Evolutionary conservation across 2,797 vertebrate species (phyloP), one percentile per base, ranked within the genome.

Genomic region (Melanotaenia nigrans): DNA sequence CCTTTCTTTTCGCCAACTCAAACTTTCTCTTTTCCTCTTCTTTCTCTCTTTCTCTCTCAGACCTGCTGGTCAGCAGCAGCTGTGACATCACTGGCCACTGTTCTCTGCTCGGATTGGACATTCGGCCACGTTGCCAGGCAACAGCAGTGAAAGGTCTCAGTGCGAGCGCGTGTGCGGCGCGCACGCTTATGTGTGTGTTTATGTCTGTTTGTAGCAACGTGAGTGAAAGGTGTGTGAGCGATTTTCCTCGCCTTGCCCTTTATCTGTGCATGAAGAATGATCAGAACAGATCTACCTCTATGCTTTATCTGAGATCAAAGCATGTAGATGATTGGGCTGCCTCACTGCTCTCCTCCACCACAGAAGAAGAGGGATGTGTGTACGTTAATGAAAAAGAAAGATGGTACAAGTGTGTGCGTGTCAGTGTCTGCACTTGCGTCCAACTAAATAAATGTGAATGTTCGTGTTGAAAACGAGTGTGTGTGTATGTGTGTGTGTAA

Each of bases 71-170:
- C 94, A 95, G 94, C 93, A 92, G 87, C 88, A 91, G 85, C 91
- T 89, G 93, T 95, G 93, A 95, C 93, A 94, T 95, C 94, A 95
- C 93, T 78, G 93, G 93, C 92, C 93, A 93, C 92, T 91, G 91
- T 89, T 92, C 93, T 92, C 88, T 57, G 40, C 92, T 87, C 74
- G 88, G 92, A 95, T 95, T 95, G 94, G 94, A 93, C 93, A 94
- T 77, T 93, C 73, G 92, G 90, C 88, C 90, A 90, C 86, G 94
- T 95, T 95, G 94, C 94, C 93, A 93, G 91, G 94, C 94, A 95
- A 95, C 94, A 95, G 92, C 90, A 94, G 92, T 83, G 85, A 94
- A 94, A 95, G 94, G 94, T 95, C 94, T 95, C 82, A 66, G 88
- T 84, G 89, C 75, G 85, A 87, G 75, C 70, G 71, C 68, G 84